Percentiles rank a stretch among this genome's conserved stretches.
phyloP scores from a whole-genome alignment of 2,888 invertebrate species.

The Beris morrisii region DNA sequence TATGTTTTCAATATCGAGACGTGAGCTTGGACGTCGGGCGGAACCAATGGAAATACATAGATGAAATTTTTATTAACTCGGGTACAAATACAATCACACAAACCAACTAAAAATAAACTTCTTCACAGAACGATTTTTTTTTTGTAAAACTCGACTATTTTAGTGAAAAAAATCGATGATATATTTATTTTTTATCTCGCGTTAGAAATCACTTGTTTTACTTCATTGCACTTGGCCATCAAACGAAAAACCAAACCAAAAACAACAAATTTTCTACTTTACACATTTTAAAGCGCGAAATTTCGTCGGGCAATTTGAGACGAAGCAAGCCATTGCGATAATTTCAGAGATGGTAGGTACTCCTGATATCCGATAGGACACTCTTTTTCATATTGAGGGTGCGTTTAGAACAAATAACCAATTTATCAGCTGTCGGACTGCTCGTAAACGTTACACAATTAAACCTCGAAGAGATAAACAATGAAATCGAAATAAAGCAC shows the following conservation, averaged over 20 bases:
- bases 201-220: too few species aligned
- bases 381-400: slow-evolving; percentile 20
- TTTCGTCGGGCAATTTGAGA: background rate
- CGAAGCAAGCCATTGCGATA: background rate
- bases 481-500: too few species aligned
- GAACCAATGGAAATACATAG: too few species aligned
- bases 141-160: background rate
- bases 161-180: background rate
- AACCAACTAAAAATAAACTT: background rate
- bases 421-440: background rate
- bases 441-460: background rate
- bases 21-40: too few species aligned
- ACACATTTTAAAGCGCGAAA: slow-evolving; percentile 6
- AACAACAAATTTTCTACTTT: background rate
- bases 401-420: background rate
- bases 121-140: background rate
- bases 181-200: too few species aligned
- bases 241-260: background rate
- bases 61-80: too few species aligned
- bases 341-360: too few species aligned
- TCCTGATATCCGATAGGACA: slow-evolving; percentile 6
- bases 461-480: background rate
- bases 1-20: too few species aligned
- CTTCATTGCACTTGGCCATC: too few species aligned
- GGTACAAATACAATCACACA: too few species aligned